A percentile compares a stretch with the other conserved stretches of the same genome.
These are phyloP conservation scores for Spinus olivaceus DNA, from an alignment of 2,797 vertebrate species.

Conservation along the genomic window DNA sequence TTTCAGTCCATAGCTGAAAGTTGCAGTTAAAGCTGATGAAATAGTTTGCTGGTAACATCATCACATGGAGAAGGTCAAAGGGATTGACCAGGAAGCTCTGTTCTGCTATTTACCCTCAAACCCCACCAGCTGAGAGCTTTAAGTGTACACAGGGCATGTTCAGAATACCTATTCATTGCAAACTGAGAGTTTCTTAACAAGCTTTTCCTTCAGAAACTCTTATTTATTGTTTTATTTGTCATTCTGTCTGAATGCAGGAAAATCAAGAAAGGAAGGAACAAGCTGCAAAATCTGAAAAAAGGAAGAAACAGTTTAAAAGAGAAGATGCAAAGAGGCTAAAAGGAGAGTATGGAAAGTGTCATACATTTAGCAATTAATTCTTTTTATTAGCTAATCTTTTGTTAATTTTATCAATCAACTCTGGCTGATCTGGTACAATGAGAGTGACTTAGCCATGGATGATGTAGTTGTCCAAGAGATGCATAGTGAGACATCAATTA, in stretches of 20 bases:
- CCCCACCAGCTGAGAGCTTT: background rate
- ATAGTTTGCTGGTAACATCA: conserved; percentile 3
- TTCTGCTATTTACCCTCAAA: background rate
- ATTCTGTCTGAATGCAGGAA: conserved; percentile 76
- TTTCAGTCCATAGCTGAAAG: background rate
- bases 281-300: conserved; percentile 85
- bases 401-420: background rate
- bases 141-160: background rate
- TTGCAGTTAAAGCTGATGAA: conserved; percentile 11
- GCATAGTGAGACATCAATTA: background rate
- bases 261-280: conserved; percentile 87
- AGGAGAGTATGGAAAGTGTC: conserved; percentile 83
- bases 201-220: background rate
- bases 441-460: background rate
- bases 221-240: background rate
- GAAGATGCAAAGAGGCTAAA: conserved; percentile 88
- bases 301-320: conserved; percentile 86
- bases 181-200: background rate
- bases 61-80: background rate
- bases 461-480: background rate
- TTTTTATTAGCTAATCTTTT: background rate
- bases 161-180: background rate
- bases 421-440: background rate
- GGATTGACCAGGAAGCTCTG: background rate
- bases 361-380: conserved; percentile 63